Base-by-base conservation (phyloP, 2,888 invertebrate genomes). In the Drosophila buzzatii region DNA sequence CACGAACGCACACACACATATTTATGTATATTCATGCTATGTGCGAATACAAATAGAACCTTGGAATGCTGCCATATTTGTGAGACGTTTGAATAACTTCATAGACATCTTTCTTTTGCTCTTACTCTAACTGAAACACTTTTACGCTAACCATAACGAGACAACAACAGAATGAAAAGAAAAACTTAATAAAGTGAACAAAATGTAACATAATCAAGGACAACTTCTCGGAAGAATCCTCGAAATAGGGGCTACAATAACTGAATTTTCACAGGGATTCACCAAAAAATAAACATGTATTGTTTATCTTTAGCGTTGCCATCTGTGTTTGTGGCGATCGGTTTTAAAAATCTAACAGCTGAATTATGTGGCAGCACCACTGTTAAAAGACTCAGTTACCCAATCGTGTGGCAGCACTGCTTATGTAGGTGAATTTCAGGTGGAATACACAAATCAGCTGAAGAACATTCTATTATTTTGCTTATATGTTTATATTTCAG, bases 61-160 rank as follows among this genome's bases (percentile, higher is more conserved):
- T 78, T 79, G 76, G 76, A 78, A 72, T 63, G 76, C 80, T 78
- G 78, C 78, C 78, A 78, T 78, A 78, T 78, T 60, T 58, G 59
- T 60, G 65, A 52, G 56, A 58, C 41, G 49, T 53, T 35, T 52
- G 9, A 53, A 16, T 53, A 53, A 23, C 20, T 44, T 33, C 33
- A 3, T 57, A n/a, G 4, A 39, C 8, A 41, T 44, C 27, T 51
- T 51, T 33, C 56, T 64, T 74, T 78, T 75, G 63, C 79, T 73
- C 64, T 66, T 79, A 81, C 66, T 80, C 81, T 88, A 84, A 84
- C 88, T 68, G 62, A 63, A 78, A 85, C 72, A 64, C 75, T 70
- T 70, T 49, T 49, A 49, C 31, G 68, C 69, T 79, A 84, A 81
- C 72, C 66, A 56, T 59, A 75, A 70, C 58, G 42, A 65, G 16